These are phyloP conservation scores for Eumeta japonica DNA, from an alignment of 1,140 invertebrate species.

Conservation along the genomic window DNA sequence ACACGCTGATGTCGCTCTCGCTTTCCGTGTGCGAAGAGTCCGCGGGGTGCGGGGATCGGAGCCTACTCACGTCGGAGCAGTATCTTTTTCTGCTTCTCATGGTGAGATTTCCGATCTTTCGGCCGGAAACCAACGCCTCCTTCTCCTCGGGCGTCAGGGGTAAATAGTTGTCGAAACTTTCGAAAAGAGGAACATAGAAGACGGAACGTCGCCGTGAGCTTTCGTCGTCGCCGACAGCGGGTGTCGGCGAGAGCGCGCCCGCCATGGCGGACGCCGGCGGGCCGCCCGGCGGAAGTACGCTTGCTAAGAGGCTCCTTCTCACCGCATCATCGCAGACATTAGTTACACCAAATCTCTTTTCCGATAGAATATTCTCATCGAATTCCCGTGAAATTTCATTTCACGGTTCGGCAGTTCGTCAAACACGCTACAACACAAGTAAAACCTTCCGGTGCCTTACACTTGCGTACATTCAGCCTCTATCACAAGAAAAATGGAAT, in stretches of 20 bases:
- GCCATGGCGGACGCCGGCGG: constrained; percentile 27
- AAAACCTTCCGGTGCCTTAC: too few species aligned
- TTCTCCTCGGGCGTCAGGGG: constrained; percentile 46
- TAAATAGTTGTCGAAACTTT: constrained; percentile 54
- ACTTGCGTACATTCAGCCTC: too few species aligned
- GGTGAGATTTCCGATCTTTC: constrained; percentile 21
- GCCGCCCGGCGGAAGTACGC: constrained; percentile 34
- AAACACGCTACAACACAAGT: too few species aligned
- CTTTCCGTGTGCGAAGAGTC: constrained; percentile 44
- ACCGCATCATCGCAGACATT: constrained; percentile 34
- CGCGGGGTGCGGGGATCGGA: constrained; percentile 28
- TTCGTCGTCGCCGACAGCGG: constrained; percentile 36
- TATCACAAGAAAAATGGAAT: too few species aligned
- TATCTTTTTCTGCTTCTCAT: constrained; percentile 38
- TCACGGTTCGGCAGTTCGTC: too few species aligned
- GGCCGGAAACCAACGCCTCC: constrained; percentile 44
- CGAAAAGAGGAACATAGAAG: constrained; percentile 62
- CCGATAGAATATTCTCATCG: too few species aligned
- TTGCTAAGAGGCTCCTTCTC: constrained; percentile 13
- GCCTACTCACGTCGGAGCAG: constrained; percentile 23
- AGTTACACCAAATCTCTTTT: constrained; percentile 28
- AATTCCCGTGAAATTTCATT: too few species aligned
- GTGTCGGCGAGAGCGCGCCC: constrained; percentile 23
- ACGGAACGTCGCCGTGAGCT: constrained; percentile 56
- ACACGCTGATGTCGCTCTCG: constrained; percentile 40